Conservation (phyloP, 2,113 vertebrate genomes). For the Atlantisia rogersi region DNA sequence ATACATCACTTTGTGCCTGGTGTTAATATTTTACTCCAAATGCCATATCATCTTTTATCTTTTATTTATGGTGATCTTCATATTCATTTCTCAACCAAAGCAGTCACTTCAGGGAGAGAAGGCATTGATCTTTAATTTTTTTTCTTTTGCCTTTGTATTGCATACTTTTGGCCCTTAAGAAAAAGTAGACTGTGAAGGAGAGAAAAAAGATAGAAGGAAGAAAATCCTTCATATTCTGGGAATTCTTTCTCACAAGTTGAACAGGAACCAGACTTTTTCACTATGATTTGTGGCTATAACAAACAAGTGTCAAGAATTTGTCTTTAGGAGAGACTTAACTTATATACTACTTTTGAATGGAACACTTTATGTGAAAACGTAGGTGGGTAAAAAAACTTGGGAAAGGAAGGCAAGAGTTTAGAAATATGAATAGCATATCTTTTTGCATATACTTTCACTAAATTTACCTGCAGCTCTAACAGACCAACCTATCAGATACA, state of each 20-base stretch:
- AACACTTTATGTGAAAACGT: background rate
- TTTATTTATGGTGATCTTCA: conserved; percentile 76
- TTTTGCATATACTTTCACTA: background rate
- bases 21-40: conserved; percentile 76
- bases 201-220: background rate
- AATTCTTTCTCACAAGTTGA: conserved; percentile 8
- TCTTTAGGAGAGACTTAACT: background rate
- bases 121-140: conserved; percentile 56
- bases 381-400: background rate
- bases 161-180: conserved; percentile 36
- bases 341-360: background rate
- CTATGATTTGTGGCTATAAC: background rate
- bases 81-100: conserved; percentile 76
- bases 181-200: background rate
- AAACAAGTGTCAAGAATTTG: background rate
- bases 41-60: conserved; percentile 71
- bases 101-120: conserved; percentile 43
- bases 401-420: background rate
- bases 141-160: conserved; percentile 16
- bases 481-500: background rate
- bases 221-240: background rate
- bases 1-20: conserved; percentile 50
- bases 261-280: background rate
- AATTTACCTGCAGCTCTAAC: background rate
- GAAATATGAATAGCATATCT: background rate